These are phyloP conservation scores for Oscheius onirici DNA, from an alignment of 2,888 invertebrate genomes.

Conservation along the genomic window DNA sequence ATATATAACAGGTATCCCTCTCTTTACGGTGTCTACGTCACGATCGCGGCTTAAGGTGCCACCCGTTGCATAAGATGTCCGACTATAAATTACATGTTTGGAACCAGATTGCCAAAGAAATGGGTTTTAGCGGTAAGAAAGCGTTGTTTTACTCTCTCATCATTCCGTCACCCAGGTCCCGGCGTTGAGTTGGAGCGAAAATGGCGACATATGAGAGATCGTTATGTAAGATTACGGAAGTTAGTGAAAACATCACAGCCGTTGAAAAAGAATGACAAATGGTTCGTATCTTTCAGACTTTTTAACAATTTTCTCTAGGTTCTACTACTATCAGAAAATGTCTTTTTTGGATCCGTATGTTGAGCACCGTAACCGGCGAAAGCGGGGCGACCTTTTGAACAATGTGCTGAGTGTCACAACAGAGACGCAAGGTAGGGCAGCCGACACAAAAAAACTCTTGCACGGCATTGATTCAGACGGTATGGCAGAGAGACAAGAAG, in stretches of 20 bases:
- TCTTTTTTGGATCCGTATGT: slow-evolving; percentile 51
- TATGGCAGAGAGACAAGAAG: slow-evolving; percentile 26
- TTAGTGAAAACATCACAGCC: slow-evolving; percentile 44
- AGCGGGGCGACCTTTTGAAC: slow-evolving; percentile 31
- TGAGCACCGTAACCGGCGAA: slow-evolving; percentile 49
- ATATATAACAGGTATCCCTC: slow-evolving; percentile 44
- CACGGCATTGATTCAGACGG: slow-evolving; percentile 9
- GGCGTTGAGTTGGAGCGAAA: slow-evolving; percentile 50
- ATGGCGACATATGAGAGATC: slow-evolving; percentile 55
- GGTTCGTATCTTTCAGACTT: slow-evolving; percentile 29
- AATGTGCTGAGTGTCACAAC: slow-evolving; percentile 28
- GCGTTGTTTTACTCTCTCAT: background rate
- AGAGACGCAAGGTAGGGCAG: slow-evolving; percentile 17
- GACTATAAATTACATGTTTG: slow-evolving; percentile 47
- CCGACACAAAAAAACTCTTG: background rate
- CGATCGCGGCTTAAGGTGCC: slow-evolving; percentile 31
- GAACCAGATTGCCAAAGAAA: slow-evolving; percentile 40
- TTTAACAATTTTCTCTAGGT: slow-evolving; percentile 34
- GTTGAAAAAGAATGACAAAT: slow-evolving; percentile 43
- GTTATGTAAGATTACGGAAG: slow-evolving; percentile 52
- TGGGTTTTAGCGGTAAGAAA: slow-evolving; percentile 35
- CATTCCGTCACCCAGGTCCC: slow-evolving; percentile 26
- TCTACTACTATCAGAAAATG: slow-evolving; percentile 46
- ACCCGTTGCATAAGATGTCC: slow-evolving; percentile 49
- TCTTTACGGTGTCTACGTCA: slow-evolving; percentile 20